Percentiles rank a stretch among this genome's conserved stretches.
Evolutionary conservation across 2,113 vertebrate species (phyloP).

Genomic region (Ciconia maguari): DNA sequence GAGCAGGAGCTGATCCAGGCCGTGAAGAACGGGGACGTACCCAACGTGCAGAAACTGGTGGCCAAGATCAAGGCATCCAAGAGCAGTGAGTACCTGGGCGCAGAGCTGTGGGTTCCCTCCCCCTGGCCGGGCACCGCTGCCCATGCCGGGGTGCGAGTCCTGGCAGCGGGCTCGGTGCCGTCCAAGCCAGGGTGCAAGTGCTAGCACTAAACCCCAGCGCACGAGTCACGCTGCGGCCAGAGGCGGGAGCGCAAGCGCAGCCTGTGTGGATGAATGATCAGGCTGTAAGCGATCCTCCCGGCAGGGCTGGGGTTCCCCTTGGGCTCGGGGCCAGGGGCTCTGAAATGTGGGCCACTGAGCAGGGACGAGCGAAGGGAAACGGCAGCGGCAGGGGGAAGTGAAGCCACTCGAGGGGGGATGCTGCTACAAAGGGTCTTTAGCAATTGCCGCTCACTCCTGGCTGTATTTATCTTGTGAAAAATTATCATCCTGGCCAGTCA

Average conservation of each 20-base stretch:
- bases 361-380: neutral
- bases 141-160: fast-evolving
- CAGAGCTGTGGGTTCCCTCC: neutral
- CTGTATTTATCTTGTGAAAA: slow-evolving; percentile 57
- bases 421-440: neutral
- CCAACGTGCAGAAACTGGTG: slow-evolving; percentile 77
- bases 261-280: neutral
- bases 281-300: neutral
- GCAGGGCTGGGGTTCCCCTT: neutral
- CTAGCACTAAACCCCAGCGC: neutral
- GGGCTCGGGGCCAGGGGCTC: neutral
- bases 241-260: neutral
- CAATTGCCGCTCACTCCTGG: neutral
- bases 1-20: slow-evolving; percentile 81
- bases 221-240: fast-evolving
- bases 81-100: slow-evolving; percentile 72
- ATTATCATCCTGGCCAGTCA: slow-evolving; percentile 33
- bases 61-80: slow-evolving; percentile 80
- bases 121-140: fast-evolving
- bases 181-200: neutral
- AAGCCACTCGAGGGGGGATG: fast-evolving
- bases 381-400: fast-evolving
- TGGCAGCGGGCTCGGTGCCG: fast-evolving
- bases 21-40: slow-evolving; percentile 78
- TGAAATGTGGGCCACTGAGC: neutral